Base-by-base conservation (phyloP, 2,113 vertebrate species). In the Marmota monax region DNA sequence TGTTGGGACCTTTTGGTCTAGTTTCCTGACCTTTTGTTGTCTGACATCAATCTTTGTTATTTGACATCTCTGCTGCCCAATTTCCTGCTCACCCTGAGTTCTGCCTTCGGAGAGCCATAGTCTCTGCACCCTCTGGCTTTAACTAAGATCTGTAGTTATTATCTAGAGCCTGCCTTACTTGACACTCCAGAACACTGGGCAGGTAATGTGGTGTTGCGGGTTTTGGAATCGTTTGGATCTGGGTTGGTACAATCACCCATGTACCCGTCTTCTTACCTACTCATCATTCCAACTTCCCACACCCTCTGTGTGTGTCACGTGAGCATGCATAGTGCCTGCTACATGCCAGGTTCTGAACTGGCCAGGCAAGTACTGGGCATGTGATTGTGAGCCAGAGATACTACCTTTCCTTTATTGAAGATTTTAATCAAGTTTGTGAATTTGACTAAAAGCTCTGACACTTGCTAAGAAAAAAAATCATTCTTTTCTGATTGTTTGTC, bases 391-490 rank as follows among this genome's bases (percentile, higher is more conserved):
- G 25, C 32, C 18, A 86, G 51, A 42, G 61, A 77, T 37, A 42
- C 2, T 32, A 63, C 94, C 32, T 17, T 76, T 51, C 22, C 10
- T 77, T 94, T 73, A 65, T n/a, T 17, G 80, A 83, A 87, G 12
- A 29, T 84, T 84, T 29, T 14, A 39, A 7, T 76, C 51, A 93
- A 65, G 13, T 84, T 56, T 72, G 25, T 65, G 70, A 80, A n/a
- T 48, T 90, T 89, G 42, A 95, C 84, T 79, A n/a, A 20, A 65
- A 94, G 17, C 4, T 39, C 67, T 80, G 67, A 72, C 23, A 20
- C n/a, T 94, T 70, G n/a, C 20, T 93, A 42, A 69, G 37, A 94
- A 23, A 23, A 92, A 92, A 45, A 45, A 84, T 70, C 79, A 37
- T 95, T 91, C 61, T 70, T n/a, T n/a, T 70, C 34, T 8, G 9